A percentile compares a stretch with the other conserved stretches of the same genome.
Evolutionary conservation across 2,888 invertebrate species (phyloP).

Genomic region (Drosophila limbata): DNA sequence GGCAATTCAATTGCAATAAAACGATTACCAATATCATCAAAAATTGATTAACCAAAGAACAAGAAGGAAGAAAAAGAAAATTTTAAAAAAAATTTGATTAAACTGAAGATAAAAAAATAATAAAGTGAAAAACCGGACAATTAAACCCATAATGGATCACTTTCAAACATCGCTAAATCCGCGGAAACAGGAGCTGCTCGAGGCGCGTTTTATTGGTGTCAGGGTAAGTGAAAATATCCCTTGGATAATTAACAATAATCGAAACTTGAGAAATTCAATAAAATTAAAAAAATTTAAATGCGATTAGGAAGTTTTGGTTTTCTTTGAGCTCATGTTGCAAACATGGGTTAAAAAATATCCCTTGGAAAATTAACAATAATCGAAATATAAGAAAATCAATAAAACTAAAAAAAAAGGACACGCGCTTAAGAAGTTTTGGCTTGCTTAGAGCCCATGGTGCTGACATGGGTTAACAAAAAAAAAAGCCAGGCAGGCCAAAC

Average conservation of each 20-base stretch:
- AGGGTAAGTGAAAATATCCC: conserved; percentile 90
- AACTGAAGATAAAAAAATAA: neutral
- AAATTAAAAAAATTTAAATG: neutral
- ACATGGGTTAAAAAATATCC: conserved; percentile 39
- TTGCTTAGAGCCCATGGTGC: conserved; percentile 7
- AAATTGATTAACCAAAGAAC: conserved; percentile 29
- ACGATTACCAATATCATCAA: conserved; percentile 21
- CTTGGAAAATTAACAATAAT: neutral
- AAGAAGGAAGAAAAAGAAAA: neutral
- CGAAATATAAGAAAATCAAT: neutral
- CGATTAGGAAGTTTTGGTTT: conserved; percentile 9
- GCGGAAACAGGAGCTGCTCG: conserved; percentile 99
- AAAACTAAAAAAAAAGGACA: neutral
- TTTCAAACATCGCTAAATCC: conserved; percentile 98
- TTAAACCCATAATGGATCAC: conserved; percentile 90
- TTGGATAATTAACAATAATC: neutral
- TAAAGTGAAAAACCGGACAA: conserved; percentile 6
- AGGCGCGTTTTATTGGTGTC: conserved; percentile 98
- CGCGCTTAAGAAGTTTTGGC: conserved; percentile 4
- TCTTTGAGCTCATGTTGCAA: conserved; percentile 7
- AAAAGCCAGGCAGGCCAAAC: conserved; percentile 48
- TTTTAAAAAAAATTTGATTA: neutral
- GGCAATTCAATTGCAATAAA: conserved; percentile 27
- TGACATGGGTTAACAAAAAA: conserved; percentile 39
- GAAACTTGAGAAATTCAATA: neutral